Conservation (phyloP, 2,113 vertebrate species). For the Microcebus jonahi region DNA sequence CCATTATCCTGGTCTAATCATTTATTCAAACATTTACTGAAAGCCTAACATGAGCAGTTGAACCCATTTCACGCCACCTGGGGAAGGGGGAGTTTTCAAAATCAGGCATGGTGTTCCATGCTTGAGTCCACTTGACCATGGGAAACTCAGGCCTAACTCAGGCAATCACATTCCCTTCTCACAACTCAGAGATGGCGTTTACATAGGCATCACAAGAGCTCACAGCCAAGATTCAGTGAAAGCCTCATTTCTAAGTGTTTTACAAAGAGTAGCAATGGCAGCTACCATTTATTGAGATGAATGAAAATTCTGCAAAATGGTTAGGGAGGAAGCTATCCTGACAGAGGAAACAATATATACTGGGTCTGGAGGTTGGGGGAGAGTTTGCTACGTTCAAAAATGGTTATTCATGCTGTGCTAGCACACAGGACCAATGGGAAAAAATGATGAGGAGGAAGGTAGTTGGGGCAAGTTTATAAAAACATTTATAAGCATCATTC, state of each 20-base stretch:
- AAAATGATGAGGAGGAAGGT: not conserved
- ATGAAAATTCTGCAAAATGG: not conserved
- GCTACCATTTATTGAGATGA: not conserved
- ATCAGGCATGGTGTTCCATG: not conserved
- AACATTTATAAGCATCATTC: not conserved
- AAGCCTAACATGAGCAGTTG: not conserved
- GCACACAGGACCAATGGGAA: not conserved
- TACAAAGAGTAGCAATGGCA: not conserved
- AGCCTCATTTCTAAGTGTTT: not conserved
- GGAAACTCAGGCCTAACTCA: not conserved
- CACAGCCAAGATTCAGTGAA: not conserved
- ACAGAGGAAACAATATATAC: not conserved
- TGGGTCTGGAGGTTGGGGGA: not conserved
- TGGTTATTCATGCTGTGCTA: not conserved
- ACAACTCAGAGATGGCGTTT: not conserved
- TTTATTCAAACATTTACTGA: constrained; percentile 46
- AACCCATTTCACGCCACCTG: not conserved
- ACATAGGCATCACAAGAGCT: not conserved
- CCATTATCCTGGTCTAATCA: constrained; percentile 23
- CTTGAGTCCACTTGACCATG: not conserved
- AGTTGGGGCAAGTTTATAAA: not conserved
- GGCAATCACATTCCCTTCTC: not conserved
- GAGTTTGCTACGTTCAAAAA: not conserved
- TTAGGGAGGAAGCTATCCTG: not conserved
- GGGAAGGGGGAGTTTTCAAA: not conserved